phyloP scores from a whole-genome alignment of 2,888 invertebrate genomes.

The Amphimallon solstitiale region DNA sequence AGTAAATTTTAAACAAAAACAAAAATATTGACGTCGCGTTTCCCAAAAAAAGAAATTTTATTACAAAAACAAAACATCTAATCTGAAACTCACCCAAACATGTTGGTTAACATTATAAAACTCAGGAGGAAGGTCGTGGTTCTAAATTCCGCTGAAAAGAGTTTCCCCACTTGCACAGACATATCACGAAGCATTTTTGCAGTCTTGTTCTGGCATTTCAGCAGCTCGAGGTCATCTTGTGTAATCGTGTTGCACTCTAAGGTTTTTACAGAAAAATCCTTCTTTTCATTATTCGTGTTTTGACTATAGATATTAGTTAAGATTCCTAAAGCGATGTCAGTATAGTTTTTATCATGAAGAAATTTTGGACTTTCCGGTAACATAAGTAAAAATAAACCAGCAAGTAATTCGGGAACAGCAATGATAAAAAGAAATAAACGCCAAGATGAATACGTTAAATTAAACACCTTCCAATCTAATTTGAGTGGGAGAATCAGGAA shows the following conservation, averaged over 20 bases:
- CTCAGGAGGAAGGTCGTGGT: slow-evolving; percentile 68
- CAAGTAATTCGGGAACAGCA: slow-evolving; percentile 72
- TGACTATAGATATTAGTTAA: slow-evolving; percentile 70
- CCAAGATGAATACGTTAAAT: slow-evolving; percentile 76
- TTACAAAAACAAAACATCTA: background rate
- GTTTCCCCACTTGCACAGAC: slow-evolving; percentile 67
- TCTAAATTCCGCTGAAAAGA: slow-evolving; percentile 68
- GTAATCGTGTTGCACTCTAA: slow-evolving; percentile 39
- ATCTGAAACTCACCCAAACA: slow-evolving; percentile 71
- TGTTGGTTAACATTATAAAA: slow-evolving; percentile 73
- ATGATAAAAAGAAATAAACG: slow-evolving; percentile 75
- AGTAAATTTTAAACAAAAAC: no score
- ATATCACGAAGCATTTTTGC: slow-evolving; percentile 65
- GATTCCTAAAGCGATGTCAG: slow-evolving; percentile 69
- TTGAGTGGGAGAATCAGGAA: slow-evolving; percentile 54
- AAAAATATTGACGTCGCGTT: no score
- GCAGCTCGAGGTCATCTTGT: background rate
- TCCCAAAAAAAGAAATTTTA: background rate
- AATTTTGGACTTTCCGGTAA: slow-evolving; percentile 86
- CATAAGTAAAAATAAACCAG: slow-evolving; percentile 67
- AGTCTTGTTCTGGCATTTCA: slow-evolving; percentile 46
- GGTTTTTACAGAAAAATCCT: slow-evolving; percentile 64
- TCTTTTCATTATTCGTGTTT: slow-evolving; percentile 64
- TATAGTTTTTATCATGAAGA: slow-evolving; percentile 70
- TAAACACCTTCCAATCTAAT: slow-evolving; percentile 45